Base-by-base conservation (phyloP, 2,113 vertebrate species). In the Oreocharis arfaki region DNA sequence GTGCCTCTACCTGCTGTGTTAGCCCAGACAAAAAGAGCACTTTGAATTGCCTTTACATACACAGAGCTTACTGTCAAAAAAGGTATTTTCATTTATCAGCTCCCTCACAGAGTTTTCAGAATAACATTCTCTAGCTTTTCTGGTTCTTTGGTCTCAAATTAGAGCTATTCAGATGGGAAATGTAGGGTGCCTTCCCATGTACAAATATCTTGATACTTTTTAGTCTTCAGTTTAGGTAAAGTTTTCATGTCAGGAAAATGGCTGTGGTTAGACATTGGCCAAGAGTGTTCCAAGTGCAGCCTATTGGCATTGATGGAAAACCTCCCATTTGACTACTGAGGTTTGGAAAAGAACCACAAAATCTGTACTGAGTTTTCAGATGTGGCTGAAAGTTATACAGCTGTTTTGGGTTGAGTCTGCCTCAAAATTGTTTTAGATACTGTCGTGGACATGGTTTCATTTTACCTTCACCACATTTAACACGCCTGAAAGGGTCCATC, bases 11-110 rank as follows among this genome's bases (percentile, higher is more conserved):
- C 49, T 65, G 73, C 44, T 82, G 39, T 79, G 61, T 41, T 73
- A 79, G n/a, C 18, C 57, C 26, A 75, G 76, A 84, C 77, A 71
- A 93, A 96, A 90, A 84, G 28, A 67, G 7, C 47, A 37, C 44
- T 95, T 88, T 13, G 18, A 46, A 81, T 35, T 84, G 63, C 71
- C 14, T 86, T 88, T 84, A 69, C 13, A 55, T 13, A 55, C 41
- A 84, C 23, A 49, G 19, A 90, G 11, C 15, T 86, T 39, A 41
- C 26, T 50, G 55, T 50, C 42, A 61, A 49, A 78, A 84, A 83
- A 13, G 22, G 9, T 76, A 37, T 77, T 90, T 92, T 73, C 35
- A 50, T 63, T 52, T 87, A 39, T 71, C 49, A 83, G 28, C 23
- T 81, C 46, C 12, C 47, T 91, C 39, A 61, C 16, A 81, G 56